phyloP scores from a whole-genome alignment of 1,140 invertebrate species.

The Oedothorax gibbosus region DNA sequence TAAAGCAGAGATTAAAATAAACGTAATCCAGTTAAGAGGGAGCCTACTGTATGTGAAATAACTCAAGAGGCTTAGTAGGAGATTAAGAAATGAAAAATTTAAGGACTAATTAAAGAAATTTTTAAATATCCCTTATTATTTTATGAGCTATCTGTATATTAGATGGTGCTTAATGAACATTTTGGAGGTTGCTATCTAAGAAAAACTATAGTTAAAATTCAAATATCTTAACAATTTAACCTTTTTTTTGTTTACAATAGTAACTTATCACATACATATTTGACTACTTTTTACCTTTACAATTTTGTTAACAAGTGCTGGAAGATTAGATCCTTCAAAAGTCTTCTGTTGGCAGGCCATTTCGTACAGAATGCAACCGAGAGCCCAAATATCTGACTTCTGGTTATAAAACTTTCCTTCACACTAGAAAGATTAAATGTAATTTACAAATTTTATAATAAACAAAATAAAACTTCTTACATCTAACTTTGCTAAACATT shows the following conservation, averaged over 20 bases:
- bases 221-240: too few relatives aligned
- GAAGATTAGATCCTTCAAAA: constrained; percentile 82
- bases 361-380: constrained; percentile 85
- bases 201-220: too few relatives aligned
- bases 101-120: too few relatives aligned
- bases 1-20: too few relatives aligned
- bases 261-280: background rate
- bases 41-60: too few relatives aligned
- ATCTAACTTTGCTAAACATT: background rate
- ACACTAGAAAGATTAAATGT: constrained; percentile 72
- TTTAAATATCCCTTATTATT: too few relatives aligned
- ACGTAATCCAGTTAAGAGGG: too few relatives aligned
- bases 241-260: background rate
- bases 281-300: constrained; percentile 73
- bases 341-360: constrained; percentile 83
- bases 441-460: background rate
- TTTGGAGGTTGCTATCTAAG: too few relatives aligned
- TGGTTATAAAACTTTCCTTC: constrained; percentile 82
- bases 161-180: too few relatives aligned
- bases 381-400: constrained; percentile 85
- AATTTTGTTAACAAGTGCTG: constrained; percentile 82
- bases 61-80: too few relatives aligned
- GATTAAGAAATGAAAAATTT: too few relatives aligned
- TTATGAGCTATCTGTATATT: too few relatives aligned
- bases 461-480: background rate